These are phyloP conservation scores for Apodemia duryi DNA, from an alignment of 2,888 invertebrate species.

Conservation along the genomic window DNA sequence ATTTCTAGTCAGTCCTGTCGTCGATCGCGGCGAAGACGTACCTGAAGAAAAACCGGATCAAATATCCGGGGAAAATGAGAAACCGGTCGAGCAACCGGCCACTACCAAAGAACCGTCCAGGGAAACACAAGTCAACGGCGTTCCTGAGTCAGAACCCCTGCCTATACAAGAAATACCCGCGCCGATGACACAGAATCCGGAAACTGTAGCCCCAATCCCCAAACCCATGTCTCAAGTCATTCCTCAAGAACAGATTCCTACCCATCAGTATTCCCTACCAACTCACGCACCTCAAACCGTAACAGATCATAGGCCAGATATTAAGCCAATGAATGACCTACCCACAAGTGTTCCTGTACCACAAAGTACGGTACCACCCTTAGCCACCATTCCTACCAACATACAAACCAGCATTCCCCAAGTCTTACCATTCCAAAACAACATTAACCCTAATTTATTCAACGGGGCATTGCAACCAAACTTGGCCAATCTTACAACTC, in stretches of 20 bases:
- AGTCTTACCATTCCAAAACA: conserved; percentile 34
- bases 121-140: conserved; percentile 44
- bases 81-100: conserved; percentile 23
- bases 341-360: conserved; percentile 25
- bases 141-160: conserved; percentile 40
- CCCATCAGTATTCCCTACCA: conserved; percentile 56
- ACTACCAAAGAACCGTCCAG: conserved; percentile 38
- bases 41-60: conserved; percentile 37
- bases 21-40: conserved; percentile 72
- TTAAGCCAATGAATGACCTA: conserved; percentile 34
- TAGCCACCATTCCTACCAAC: conserved; percentile 32
- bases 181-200: conserved; percentile 34
- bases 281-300: conserved; percentile 41
- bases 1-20: conserved; percentile 90
- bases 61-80: conserved; percentile 27
- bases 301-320: conserved; percentile 38
- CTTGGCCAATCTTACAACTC: conserved; percentile 53
- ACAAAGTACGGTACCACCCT: conserved; percentile 26
- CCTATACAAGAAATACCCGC: conserved; percentile 20
- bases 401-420: conserved; percentile 34
- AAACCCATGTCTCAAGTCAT: conserved; percentile 32
- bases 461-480: conserved; percentile 45
- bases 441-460: conserved; percentile 41
- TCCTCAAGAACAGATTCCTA: conserved; percentile 48
- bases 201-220: conserved; percentile 19